phyloP scores from a whole-genome alignment of 2,797 vertebrate genomes.

The Otus scops region DNA sequence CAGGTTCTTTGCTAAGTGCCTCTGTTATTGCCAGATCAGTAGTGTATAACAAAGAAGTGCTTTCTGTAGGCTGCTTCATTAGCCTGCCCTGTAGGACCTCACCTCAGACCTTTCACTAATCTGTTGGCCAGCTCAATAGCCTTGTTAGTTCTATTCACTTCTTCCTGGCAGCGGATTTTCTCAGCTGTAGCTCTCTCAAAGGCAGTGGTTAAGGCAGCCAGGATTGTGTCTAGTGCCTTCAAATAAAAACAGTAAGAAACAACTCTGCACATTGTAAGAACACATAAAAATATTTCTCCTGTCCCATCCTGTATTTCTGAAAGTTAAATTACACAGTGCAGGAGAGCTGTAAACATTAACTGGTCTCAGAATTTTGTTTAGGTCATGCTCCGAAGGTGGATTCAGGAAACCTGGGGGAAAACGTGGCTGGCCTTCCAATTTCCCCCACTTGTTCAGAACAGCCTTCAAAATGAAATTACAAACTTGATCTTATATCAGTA shows the following conservation, averaged over 20 bases:
- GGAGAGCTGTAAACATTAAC: conserved; percentile 41
- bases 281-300: conserved; percentile 55
- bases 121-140: conserved; percentile 95
- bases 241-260: conserved; percentile 74
- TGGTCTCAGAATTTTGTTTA: not conserved
- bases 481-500: conserved; percentile 24
- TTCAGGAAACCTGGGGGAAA: conserved; percentile 32
- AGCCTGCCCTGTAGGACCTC: conserved; percentile 78
- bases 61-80: conserved; percentile 80
- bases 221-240: conserved; percentile 88
- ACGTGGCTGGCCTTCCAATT: conserved; percentile 26
- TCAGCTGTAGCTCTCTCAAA: conserved; percentile 89
- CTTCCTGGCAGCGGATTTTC: conserved; percentile 90
- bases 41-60: conserved; percentile 83
- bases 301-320: conserved; percentile 65
- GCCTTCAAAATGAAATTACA: not conserved
- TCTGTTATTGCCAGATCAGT: conserved; percentile 84
- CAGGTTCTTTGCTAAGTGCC: conserved; percentile 84
- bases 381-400: conserved; percentile 1
- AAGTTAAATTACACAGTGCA: conserved; percentile 58
- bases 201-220: conserved; percentile 84
- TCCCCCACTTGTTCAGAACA: conserved; percentile 49
- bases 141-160: conserved; percentile 94
- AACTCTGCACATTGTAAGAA: conserved; percentile 70
- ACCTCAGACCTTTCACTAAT: conserved; percentile 94